These are phyloP conservation scores for Corythornis cristatus DNA, from an alignment of 2,113 vertebrate genomes.

Conservation along the genomic window DNA sequence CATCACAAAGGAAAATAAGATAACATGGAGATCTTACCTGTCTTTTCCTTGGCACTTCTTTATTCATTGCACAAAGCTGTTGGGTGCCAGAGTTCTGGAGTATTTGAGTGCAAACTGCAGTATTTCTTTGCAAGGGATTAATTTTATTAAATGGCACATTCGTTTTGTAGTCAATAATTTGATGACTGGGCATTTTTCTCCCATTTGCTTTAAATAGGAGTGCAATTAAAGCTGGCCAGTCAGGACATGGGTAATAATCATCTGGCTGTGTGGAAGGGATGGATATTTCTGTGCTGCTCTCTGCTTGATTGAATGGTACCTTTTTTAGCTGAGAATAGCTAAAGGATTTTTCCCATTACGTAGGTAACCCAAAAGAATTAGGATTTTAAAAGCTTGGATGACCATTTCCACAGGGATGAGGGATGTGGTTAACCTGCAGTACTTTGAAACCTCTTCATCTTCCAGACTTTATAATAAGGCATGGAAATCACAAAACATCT, in stretches of 20 bases:
- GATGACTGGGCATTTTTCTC: not conserved
- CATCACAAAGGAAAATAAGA: not conserved
- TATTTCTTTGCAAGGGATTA: not conserved
- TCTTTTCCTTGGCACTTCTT: not conserved
- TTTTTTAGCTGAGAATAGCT: not conserved
- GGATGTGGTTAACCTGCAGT: not conserved
- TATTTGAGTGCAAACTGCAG: not conserved
- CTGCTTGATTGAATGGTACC: not conserved
- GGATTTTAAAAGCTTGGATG: not conserved
- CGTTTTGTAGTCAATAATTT: not conserved
- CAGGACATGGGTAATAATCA: not conserved
- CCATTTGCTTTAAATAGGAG: not conserved
- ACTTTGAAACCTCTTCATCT: not conserved
- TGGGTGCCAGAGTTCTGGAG: not conserved
- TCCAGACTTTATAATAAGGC: not conserved
- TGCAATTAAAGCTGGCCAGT: not conserved
- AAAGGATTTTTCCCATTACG: not conserved
- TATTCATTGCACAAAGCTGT: not conserved
- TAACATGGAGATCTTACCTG: not conserved
- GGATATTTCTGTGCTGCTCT: not conserved
- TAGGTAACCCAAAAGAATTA: not conserved
- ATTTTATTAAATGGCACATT: not conserved
- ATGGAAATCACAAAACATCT: not conserved
- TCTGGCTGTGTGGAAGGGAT: not conserved
- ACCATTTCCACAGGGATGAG: not conserved